Percentiles rank a stretch among this genome's conserved stretches.
Evolutionary conservation across 2,113 vertebrate species (phyloP).

Genomic region (Urocynchramus pylzowi): DNA sequence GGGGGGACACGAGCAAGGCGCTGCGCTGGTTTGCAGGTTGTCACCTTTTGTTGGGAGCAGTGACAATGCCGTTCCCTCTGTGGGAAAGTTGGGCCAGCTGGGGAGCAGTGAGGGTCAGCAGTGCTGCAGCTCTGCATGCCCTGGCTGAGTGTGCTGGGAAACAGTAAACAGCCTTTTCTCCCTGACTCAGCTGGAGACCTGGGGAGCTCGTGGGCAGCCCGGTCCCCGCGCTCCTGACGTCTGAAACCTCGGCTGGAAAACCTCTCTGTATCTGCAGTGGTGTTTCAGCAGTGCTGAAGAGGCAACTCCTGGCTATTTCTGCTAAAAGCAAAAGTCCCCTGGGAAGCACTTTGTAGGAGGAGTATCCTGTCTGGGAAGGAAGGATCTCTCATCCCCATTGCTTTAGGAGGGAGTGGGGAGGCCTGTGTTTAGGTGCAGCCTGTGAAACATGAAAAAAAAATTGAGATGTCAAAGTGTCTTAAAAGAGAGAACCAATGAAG

Average conservation of each 20-base stretch:
- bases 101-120: neutral
- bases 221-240: neutral
- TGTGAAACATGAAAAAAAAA: neutral
- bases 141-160: neutral
- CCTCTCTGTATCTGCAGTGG: neutral
- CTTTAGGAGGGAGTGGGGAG: neutral
- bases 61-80: neutral
- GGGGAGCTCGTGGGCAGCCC: neutral
- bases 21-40: neutral
- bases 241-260: neutral
- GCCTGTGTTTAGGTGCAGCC: neutral
- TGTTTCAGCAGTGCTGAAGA: neutral
- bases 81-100: neutral
- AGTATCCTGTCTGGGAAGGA: neutral
- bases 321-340: conserved; percentile 1
- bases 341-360: neutral
- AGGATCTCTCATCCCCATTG: fast-evolving
- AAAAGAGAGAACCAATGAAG: neutral
- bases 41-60: neutral
- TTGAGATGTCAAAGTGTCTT: neutral
- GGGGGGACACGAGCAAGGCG: neutral
- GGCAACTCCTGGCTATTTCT: neutral
- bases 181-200: neutral
- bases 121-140: neutral
- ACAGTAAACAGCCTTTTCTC: neutral